Evolutionary conservation across 2,113 vertebrate genomes (phyloP).

Genomic region (Bolborhynchus lineola): DNA sequence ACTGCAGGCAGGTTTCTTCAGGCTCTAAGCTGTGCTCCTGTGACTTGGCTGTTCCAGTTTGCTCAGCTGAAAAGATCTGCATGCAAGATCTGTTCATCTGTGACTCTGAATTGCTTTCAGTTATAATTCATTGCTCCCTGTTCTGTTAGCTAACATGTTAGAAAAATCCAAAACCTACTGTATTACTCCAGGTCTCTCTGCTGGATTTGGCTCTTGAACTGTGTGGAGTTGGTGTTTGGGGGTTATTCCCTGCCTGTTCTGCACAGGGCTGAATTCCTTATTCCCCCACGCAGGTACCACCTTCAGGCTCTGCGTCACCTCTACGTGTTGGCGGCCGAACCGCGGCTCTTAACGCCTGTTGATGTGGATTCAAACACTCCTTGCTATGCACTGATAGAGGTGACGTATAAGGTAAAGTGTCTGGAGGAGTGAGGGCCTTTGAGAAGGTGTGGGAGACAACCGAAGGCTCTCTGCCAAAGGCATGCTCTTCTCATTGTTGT

Average conservation of each 20-base stretch:
- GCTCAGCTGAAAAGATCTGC: not conserved
- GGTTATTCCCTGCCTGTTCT: not conserved
- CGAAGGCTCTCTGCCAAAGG: not conserved
- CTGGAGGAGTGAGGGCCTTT: not conserved
- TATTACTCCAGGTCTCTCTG: accelerated
- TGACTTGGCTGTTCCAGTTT: not conserved
- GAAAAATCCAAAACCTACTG: not conserved
- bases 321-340: conserved; percentile 91
- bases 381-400: conserved; percentile 93
- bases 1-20: not conserved
- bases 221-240: not conserved
- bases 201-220: not conserved
- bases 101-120: not conserved
- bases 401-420: conserved; percentile 88
- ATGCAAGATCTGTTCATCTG: not conserved
- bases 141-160: not conserved
- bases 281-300: conserved; percentile 83
- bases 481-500: not conserved
- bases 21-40: not conserved
- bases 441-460: not conserved
- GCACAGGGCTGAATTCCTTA: not conserved
- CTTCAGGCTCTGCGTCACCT: conserved; percentile 94
- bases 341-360: conserved; percentile 90
- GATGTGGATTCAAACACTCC: conserved; percentile 93
- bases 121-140: not conserved